A percentile compares a stretch with the other conserved stretches of the same genome.
Conservation (phyloP, 2,113 vertebrate genomes). For the Leptosomus discolor region DNA sequence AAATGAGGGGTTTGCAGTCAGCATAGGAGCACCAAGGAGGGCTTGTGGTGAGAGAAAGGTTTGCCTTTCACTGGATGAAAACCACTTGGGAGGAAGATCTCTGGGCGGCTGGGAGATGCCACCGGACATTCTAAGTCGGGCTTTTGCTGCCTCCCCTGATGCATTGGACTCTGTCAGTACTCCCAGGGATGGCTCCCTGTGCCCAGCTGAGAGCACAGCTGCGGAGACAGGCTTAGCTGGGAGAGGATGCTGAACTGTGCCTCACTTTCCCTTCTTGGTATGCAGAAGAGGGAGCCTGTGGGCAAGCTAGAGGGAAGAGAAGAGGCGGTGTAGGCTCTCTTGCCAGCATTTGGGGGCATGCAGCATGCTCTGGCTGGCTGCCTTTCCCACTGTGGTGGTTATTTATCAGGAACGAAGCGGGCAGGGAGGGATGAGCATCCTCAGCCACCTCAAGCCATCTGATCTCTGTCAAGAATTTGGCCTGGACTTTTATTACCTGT, state of each 20-base stretch:
- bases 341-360: background rate
- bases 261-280: background rate
- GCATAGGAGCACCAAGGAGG: background rate
- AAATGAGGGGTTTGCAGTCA: background rate
- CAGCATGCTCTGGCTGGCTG: fast-evolving
- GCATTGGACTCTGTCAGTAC: background rate
- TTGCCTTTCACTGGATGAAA: background rate
- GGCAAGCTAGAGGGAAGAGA: background rate
- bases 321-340: background rate
- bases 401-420: background rate
- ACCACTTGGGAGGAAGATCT: fast-evolving
- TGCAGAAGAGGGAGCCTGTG: background rate
- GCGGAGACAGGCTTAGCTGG: background rate
- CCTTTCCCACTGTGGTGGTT: background rate
- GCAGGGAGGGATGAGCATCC: background rate
- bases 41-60: background rate
- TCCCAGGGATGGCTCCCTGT: background rate
- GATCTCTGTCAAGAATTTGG: conserved; percentile 15
- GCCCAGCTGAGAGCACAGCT: fast-evolving
- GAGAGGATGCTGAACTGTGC: background rate
- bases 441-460: background rate
- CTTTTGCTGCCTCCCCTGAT: background rate
- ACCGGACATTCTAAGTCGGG: background rate
- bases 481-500: conserved; percentile 15
- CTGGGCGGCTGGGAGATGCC: background rate